Evolutionary conservation across 2,888 invertebrate species (phyloP).

Genomic region (Alentia gelatinosa): DNA sequence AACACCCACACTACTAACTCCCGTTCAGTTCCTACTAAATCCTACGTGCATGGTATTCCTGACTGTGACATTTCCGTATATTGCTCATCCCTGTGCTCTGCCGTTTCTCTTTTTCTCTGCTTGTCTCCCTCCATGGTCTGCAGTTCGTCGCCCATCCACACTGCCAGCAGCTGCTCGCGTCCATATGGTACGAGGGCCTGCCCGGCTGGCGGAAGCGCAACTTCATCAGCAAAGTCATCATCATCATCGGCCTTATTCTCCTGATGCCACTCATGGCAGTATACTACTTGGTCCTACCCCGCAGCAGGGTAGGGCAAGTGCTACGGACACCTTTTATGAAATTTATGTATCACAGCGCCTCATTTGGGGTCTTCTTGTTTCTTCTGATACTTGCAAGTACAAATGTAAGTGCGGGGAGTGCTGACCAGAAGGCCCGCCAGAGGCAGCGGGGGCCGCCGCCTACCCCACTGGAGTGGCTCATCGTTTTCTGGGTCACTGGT

Average conservation of each 20-base stretch:
- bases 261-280: conserved; percentile 81
- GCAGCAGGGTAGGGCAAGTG: conserved; percentile 81
- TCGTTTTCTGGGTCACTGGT: conserved; percentile 83
- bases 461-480: conserved; percentile 82
- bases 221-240: conserved; percentile 79
- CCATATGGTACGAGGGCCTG: conserved; percentile 83
- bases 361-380: conserved; percentile 83
- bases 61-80: no score
- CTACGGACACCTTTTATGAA: conserved; percentile 84
- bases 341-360: conserved; percentile 83
- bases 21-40: no score
- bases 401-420: conserved; percentile 73
- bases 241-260: conserved; percentile 80
- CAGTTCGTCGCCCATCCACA: conserved; percentile 84
- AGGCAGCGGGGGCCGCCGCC: conserved; percentile 82
- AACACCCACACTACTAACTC: no score
- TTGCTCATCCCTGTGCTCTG: not conserved
- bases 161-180: conserved; percentile 83
- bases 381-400: conserved; percentile 82
- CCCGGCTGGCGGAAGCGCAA: conserved; percentile 82
- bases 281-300: conserved; percentile 82
- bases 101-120: not conserved
- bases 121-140: not conserved
- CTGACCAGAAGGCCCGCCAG: conserved; percentile 73
- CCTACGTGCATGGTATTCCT: no score